A percentile compares a stretch with the other conserved stretches of the same genome.
These are phyloP conservation scores for Podarcis muralis DNA, from an alignment of 2,113 vertebrate genomes.

Conservation along the genomic window DNA sequence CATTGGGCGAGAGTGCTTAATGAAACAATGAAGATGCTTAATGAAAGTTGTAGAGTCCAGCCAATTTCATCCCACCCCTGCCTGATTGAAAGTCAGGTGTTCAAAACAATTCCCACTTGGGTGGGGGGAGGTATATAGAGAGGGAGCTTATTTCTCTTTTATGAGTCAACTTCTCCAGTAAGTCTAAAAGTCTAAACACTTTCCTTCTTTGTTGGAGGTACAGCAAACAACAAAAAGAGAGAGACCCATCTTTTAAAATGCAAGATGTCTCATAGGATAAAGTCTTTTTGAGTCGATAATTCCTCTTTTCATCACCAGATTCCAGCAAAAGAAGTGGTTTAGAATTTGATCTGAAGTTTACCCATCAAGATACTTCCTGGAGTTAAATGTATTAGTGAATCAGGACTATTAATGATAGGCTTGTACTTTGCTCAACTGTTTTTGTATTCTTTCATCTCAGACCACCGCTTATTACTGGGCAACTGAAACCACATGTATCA, in stretches of 20 bases:
- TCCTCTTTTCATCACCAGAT: constrained; percentile 68
- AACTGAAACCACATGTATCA: constrained; percentile 44
- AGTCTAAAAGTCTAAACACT: constrained; percentile 42
- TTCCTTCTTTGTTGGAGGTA: constrained; percentile 63
- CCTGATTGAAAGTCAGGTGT: constrained; percentile 34
- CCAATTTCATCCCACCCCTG: constrained; percentile 20
- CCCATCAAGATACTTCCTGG: constrained; percentile 62
- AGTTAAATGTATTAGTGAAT: constrained; percentile 56
- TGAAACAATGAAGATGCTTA: background rate
- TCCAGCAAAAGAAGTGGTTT: constrained; percentile 64
- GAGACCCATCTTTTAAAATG: constrained; percentile 53
- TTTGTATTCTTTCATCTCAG: constrained; percentile 61
- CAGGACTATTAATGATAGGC: constrained; percentile 49
- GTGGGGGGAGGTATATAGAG: background rate
- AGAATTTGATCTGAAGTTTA: constrained; percentile 62
- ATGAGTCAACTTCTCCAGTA: constrained; percentile 48
- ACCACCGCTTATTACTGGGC: constrained; percentile 47
- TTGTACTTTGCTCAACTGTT: constrained; percentile 50
- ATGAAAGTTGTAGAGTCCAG: constrained; percentile 51
- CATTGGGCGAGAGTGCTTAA: background rate
- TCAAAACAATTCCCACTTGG: constrained; percentile 45
- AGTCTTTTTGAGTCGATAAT: constrained; percentile 57
- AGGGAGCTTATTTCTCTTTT: constrained; percentile 38
- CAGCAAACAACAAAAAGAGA: constrained; percentile 40
- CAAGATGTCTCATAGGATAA: constrained; percentile 61